Evolutionary conservation across 2,113 vertebrate species (phyloP).

Genomic region (Origma solitaria): DNA sequence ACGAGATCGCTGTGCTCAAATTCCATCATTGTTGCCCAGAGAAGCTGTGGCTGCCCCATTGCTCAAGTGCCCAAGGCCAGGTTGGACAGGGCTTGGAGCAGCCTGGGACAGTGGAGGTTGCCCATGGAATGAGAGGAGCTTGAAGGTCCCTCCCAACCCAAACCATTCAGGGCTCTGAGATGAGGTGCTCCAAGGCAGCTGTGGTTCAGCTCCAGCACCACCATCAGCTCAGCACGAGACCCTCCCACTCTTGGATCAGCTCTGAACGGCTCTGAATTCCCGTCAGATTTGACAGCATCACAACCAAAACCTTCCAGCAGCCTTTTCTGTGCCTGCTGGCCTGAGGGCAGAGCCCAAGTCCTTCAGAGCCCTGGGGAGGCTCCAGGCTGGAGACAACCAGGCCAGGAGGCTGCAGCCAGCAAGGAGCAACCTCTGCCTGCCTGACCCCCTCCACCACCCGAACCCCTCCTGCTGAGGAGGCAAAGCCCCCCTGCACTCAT

Average conservation of each 20-base stretch:
- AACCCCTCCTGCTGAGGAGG: background rate
- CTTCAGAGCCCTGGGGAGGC: background rate
- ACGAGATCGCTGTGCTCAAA: background rate
- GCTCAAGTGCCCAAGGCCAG: background rate
- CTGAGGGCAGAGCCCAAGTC: fast-evolving
- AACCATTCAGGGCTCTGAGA: fast-evolving
- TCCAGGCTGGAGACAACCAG: background rate
- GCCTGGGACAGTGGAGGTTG: fast-evolving
- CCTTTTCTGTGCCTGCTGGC: fast-evolving
- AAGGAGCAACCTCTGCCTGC: background rate
- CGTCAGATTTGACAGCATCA: background rate
- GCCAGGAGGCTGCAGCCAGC: background rate
- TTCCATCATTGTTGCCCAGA: background rate
- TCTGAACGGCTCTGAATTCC: background rate
- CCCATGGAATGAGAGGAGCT: background rate
- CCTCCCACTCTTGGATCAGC: background rate
- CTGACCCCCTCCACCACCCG: background rate
- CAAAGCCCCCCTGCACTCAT: background rate
- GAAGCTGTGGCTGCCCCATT: background rate
- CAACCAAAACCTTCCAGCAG: background rate
- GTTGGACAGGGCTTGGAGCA: background rate
- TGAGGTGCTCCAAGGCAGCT: fast-evolving
- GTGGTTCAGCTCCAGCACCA: background rate
- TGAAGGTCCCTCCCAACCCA: background rate
- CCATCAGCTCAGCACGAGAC: background rate